Evolutionary conservation across 1,140 invertebrate genomes (phyloP).

Genomic region (Bombus waltoni): DNA sequence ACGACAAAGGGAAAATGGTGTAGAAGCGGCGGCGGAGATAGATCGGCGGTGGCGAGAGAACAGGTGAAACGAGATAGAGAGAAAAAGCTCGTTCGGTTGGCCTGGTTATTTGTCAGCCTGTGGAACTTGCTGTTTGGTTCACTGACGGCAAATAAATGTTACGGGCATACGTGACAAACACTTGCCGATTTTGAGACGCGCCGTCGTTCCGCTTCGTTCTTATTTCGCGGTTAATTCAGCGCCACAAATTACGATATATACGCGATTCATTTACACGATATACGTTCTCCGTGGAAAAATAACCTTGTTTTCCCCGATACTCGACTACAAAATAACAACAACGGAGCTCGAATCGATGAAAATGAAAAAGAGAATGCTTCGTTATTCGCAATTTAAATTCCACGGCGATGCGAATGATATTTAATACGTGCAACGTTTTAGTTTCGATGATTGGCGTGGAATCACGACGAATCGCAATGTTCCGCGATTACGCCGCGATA

Average conservation of each 20-base stretch:
- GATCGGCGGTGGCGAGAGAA: background rate
- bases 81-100: conserved; percentile 23
- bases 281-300: too few species aligned
- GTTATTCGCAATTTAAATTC: too few species aligned
- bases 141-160: conserved; percentile 36
- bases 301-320: too few species aligned
- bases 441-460: background rate
- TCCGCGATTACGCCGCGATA: background rate
- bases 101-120: conserved; percentile 42
- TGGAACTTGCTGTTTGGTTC: conserved; percentile 47
- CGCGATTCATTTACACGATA: background rate
- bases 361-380: background rate
- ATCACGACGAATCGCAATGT: background rate
- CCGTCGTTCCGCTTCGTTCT: background rate
- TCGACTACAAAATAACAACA: too few species aligned
- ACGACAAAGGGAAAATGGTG: conserved; percentile 28
- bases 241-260: too few species aligned
- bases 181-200: background rate
- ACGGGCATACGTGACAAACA: background rate
- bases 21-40: conserved; percentile 7
- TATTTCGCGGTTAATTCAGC: background rate
- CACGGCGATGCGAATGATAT: too few species aligned
- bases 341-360: too few species aligned
- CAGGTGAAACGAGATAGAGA: conserved; percentile 28
- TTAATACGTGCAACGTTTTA: background rate